These are phyloP conservation scores for Phaenicophaeus curvirostris DNA, from an alignment of 2,797 vertebrate species.

Conservation along the genomic window DNA sequence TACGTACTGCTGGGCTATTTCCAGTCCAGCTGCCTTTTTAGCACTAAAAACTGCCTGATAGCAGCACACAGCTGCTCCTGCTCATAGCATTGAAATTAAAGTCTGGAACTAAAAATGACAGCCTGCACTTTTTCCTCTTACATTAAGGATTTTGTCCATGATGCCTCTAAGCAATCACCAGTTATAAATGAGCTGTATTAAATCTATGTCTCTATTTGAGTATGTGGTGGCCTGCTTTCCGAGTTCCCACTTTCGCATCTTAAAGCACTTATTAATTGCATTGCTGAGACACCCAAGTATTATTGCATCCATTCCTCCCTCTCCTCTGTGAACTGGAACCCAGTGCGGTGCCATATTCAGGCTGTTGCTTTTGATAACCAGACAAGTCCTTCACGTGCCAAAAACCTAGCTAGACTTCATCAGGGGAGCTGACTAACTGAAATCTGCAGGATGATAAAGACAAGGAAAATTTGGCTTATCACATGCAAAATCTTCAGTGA, in stretches of 20 bases:
- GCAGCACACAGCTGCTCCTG: slow-evolving; percentile 70
- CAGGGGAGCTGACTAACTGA: neutral
- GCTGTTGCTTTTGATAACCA: neutral
- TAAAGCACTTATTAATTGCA: slow-evolving; percentile 35
- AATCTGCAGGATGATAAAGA: neutral
- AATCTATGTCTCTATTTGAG: slow-evolving; percentile 14
- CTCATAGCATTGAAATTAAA: slow-evolving; percentile 68
- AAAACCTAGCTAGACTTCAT: neutral
- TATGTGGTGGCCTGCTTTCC: slow-evolving; percentile 22
- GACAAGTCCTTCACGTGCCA: neutral
- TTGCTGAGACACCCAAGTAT: slow-evolving; percentile 14
- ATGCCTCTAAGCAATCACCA: slow-evolving; percentile 39
- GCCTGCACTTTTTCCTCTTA: slow-evolving; percentile 62
- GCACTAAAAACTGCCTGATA: slow-evolving; percentile 69
- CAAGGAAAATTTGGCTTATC: neutral
- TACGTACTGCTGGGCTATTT: slow-evolving; percentile 68
- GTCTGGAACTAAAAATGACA: slow-evolving; percentile 56
- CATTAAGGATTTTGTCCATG: slow-evolving; percentile 49
- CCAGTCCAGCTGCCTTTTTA: slow-evolving; percentile 77
- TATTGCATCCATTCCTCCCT: neutral
- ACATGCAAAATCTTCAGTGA: neutral
- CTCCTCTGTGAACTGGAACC: neutral
- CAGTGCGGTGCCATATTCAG: neutral
- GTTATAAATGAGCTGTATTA: slow-evolving; percentile 66
- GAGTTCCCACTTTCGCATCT: slow-evolving; percentile 56